Evolutionary conservation across 2,888 invertebrate genomes (phyloP).

Genomic region (Cephus pulcher): DNA sequence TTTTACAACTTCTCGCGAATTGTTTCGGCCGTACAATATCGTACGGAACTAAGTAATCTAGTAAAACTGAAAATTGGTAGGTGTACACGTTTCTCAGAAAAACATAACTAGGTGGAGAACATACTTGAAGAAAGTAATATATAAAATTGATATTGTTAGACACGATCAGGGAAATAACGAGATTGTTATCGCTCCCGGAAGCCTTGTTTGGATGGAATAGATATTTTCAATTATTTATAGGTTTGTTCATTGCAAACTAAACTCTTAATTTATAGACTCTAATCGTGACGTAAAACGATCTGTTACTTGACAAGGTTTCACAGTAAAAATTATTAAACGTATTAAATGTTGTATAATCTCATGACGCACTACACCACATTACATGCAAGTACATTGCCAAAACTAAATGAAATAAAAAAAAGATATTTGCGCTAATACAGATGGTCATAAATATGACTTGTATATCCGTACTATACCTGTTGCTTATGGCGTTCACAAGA

Average conservation of each 20-base stretch:
- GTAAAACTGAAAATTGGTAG: not conserved
- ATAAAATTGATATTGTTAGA: not conserved
- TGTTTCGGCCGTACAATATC: not conserved
- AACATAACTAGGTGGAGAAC: not conserved
- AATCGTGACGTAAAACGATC: not conserved
- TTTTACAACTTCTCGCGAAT: not conserved
- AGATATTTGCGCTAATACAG: not conserved
- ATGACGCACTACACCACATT: not conserved
- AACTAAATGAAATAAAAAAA: not conserved
- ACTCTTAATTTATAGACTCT: not conserved
- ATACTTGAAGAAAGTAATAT: not conserved
- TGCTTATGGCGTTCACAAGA: not conserved
- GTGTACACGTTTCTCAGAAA: not conserved
- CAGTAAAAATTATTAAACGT: not conserved
- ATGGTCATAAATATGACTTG: not conserved
- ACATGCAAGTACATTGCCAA: not conserved
- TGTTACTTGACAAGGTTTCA: not conserved
- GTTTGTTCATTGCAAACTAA: not conserved
- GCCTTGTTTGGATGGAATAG: not conserved
- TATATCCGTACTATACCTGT: not conserved
- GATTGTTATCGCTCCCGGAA: not conserved
- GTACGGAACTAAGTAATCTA: not conserved
- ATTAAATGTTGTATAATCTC: not conserved
- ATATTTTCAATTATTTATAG: not conserved
- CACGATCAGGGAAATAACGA: not conserved